Percentiles rank a stretch among this genome's conserved stretches.
Conservation (phyloP, 2,797 vertebrate genomes). For the Hirundo rustica region DNA sequence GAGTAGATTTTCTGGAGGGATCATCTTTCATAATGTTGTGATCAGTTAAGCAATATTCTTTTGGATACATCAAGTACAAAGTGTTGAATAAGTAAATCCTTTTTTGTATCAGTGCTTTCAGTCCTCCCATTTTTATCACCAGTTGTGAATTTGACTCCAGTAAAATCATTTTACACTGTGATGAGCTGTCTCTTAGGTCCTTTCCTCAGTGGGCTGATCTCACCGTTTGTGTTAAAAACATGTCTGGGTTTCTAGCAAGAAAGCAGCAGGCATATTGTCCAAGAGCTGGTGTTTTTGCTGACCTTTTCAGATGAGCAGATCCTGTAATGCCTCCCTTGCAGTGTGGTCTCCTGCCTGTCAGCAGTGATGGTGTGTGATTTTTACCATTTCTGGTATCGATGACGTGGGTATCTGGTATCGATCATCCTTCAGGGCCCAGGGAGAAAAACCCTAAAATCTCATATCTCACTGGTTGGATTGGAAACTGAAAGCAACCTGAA, state of each 20-base stretch:
- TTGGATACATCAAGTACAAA: background rate
- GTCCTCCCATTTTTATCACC: background rate
- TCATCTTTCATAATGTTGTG: background rate
- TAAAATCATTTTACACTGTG: background rate
- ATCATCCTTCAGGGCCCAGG: background rate
- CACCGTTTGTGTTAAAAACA: constrained; percentile 39
- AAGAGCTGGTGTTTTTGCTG: background rate
- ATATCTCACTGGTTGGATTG: background rate
- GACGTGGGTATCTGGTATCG: background rate
- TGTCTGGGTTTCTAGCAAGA: constrained; percentile 46
- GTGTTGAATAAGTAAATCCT: background rate
- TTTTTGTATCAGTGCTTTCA: background rate
- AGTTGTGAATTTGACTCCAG: background rate
- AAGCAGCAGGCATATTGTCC: background rate
- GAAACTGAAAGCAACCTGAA: background rate
- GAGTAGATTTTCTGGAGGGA: background rate
- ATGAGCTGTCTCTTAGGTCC: background rate
- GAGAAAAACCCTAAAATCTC: background rate
- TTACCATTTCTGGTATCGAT: background rate
- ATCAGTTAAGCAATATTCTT: background rate
- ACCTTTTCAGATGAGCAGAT: constrained; percentile 1
- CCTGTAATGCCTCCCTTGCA: background rate
- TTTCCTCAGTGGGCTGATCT: background rate
- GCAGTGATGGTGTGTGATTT: background rate
- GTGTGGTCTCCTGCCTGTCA: background rate